Conservation (phyloP, 1,140 invertebrate genomes). For the Thaumatotibia leucotreta region DNA sequence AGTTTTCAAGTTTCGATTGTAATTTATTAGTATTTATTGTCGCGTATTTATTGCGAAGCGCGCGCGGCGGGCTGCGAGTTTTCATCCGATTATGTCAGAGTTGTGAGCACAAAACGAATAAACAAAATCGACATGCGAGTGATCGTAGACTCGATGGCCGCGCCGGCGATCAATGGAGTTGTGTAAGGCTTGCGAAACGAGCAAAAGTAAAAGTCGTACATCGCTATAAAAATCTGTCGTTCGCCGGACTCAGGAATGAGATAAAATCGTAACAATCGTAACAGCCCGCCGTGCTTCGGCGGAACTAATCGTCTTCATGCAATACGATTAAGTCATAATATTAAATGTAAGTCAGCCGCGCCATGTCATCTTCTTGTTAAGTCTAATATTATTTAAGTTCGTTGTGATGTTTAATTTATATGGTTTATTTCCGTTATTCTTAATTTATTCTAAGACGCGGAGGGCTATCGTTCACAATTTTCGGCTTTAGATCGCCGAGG, state of each 20-base stretch:
- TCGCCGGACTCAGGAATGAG: conserved; percentile 19
- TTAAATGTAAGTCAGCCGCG: conserved; percentile 64
- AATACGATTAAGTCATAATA: conserved; percentile 47
- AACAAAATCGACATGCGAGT: conserved; percentile 66
- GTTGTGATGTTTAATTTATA: conserved; percentile 44
- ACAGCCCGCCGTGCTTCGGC: conserved; percentile 31
- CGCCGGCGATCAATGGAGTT: not conserved
- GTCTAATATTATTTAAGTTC: conserved; percentile 47
- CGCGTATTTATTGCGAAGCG: conserved; percentile 59
- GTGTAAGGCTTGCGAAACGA: conserved; percentile 4
- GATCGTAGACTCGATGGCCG: conserved; percentile 48
- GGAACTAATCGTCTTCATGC: conserved; percentile 37
- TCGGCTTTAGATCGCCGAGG: not conserved
- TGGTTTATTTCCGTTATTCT: conserved; percentile 1
- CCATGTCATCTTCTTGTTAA: conserved; percentile 60
- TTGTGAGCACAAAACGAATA: conserved; percentile 70
- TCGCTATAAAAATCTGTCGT: conserved; percentile 16
- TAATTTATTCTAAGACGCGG: conserved; percentile 5
- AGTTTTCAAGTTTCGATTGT: conserved; percentile 37
- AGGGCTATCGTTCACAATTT: not conserved
- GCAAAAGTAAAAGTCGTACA: conserved; percentile 17
- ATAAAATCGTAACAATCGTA: conserved; percentile 22
- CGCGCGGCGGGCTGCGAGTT: conserved; percentile 55
- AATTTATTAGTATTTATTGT: conserved; percentile 68
- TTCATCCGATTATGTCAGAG: conserved; percentile 66